Evolutionary conservation across 1,140 invertebrate species (phyloP).

Genomic region (Trinorchestia longiramus): DNA sequence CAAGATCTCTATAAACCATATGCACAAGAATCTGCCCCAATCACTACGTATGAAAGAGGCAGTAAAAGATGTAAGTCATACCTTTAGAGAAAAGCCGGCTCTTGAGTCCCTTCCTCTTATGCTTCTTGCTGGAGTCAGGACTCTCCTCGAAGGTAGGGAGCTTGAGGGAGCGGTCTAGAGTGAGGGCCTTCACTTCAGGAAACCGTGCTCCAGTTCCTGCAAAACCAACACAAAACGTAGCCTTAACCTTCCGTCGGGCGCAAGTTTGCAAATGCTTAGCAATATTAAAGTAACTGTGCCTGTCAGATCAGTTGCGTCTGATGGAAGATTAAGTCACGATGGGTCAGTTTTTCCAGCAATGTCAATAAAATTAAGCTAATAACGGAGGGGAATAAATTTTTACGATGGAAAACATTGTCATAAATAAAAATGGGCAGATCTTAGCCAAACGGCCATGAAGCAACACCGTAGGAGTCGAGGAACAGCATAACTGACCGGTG

Average conservation of each 20-base stretch:
- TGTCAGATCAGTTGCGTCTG: no score
- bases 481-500: constrained; percentile 1
- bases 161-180: constrained; percentile 58
- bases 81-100: constrained; percentile 62
- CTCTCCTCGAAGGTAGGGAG: constrained; percentile 56
- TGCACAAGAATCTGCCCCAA: no score
- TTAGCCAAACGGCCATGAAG: no score
- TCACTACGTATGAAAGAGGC: no score
- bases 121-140: constrained; percentile 58
- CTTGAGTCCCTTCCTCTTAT: constrained; percentile 62
- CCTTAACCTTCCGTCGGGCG: no score
- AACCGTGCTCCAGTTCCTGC: constrained; percentile 52
- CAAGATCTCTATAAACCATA: no score
- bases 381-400: neutral
- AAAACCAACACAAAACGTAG: neutral
- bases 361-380: neutral
- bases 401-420: no score
- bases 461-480: no score
- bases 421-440: no score
- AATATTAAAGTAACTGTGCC: no score
- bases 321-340: neutral
- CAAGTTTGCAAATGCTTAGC: no score
- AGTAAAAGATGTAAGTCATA: no score
- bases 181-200: constrained; percentile 64
- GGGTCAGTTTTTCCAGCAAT: neutral